Evolutionary conservation across 2,797 vertebrate species (phyloP).

Genomic region (Eulemur rubriventer): DNA sequence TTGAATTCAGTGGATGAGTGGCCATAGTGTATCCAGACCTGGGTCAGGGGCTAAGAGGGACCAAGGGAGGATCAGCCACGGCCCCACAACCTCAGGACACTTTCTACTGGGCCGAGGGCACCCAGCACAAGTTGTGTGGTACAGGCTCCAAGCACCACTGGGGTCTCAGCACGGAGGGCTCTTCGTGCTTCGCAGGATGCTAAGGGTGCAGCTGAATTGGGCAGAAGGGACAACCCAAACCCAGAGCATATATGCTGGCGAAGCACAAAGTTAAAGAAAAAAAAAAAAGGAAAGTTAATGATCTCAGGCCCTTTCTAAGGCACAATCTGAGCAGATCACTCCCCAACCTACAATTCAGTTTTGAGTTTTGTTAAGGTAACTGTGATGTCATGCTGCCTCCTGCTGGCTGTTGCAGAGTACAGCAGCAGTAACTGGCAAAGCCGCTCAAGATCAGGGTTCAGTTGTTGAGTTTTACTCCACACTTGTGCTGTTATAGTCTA

Average conservation of each 20-base stretch:
- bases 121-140: neutral
- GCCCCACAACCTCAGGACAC: neutral
- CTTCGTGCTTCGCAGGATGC: neutral
- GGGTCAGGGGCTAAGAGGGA: neutral
- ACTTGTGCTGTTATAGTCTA: neutral
- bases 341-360: neutral
- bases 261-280: neutral
- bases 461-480: neutral
- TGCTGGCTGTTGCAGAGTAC: neutral
- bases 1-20: neutral
- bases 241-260: neutral
- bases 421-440: neutral
- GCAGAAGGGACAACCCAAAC: neutral
- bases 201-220: neutral
- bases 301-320: neutral
- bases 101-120: neutral
- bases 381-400: slow-evolving; percentile 46
- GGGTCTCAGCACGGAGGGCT: neutral
- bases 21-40: neutral
- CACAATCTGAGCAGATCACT: neutral
- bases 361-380: neutral
- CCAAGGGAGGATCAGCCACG: neutral
- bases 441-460: neutral
- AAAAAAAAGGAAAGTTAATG: neutral
- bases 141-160: no score